Conservation (phyloP, 2,888 invertebrate genomes). For the Junonia oenone region DNA sequence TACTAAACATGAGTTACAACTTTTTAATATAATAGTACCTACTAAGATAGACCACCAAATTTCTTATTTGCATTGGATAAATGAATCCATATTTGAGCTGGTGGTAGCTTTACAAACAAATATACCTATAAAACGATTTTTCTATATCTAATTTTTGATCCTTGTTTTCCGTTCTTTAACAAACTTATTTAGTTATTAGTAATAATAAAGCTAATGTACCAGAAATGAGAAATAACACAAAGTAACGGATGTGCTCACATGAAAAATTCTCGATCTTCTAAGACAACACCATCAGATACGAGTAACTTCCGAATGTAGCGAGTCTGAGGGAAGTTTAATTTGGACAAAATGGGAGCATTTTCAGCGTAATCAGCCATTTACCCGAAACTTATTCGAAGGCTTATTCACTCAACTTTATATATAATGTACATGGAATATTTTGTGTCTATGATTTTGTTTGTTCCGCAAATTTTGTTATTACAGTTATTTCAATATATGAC, state of each 20-base stretch:
- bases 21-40: too few species aligned
- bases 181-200: too few species aligned
- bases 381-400: constrained; percentile 4
- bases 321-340: constrained; percentile 14
- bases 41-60: too few species aligned
- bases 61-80: too few species aligned
- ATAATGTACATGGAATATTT: neutral
- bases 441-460: neutral
- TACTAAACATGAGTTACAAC: too few species aligned
- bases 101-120: too few species aligned
- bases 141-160: too few species aligned
- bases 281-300: neutral
- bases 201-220: neutral
- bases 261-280: neutral
- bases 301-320: neutral
- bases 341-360: constrained; percentile 7
- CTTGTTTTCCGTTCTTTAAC: too few species aligned
- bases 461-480: too few species aligned
- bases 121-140: too few species aligned
- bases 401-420: neutral
- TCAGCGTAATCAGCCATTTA: constrained; percentile 8
- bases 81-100: too few species aligned
- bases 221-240: neutral
- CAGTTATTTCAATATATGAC: too few species aligned
- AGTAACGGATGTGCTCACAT: neutral